Conservation (phyloP, 1,140 invertebrate genomes). For the Bemisia tabaci region DNA sequence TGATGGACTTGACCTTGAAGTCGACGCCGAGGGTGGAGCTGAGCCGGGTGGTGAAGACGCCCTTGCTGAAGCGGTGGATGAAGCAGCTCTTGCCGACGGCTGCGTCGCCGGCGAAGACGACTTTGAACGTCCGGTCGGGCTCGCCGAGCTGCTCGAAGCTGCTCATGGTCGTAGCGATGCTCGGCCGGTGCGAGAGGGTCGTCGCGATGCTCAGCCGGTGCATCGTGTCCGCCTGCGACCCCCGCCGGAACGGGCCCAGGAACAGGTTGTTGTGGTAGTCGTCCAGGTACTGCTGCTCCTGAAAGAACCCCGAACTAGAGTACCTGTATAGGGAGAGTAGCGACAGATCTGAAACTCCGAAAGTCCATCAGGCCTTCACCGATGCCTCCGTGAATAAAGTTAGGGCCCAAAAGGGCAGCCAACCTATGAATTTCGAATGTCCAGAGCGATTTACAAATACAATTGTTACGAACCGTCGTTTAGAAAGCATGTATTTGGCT, state of each 20-base stretch:
- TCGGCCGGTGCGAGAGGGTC: not conserved
- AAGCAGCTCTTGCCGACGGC: constrained; percentile 53
- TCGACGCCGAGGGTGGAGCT: constrained; percentile 51
- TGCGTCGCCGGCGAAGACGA: constrained; percentile 50
- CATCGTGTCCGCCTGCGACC: not conserved
- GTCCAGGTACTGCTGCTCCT: not conserved
- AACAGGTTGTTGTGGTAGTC: not conserved
- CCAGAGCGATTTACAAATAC: no score
- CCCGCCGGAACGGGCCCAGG: not conserved
- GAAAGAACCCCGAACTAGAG: no score
- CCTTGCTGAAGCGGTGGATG: constrained; percentile 45
- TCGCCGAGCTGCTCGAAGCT: constrained; percentile 30
- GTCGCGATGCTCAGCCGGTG: constrained; percentile 6
- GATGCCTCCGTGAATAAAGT: no score
- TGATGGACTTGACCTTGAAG: constrained; percentile 47
- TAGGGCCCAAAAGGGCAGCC: no score
- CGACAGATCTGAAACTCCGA: no score
- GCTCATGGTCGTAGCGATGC: constrained; percentile 5
- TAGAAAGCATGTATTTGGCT: no score
- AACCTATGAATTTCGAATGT: no score
- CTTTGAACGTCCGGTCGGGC: constrained; percentile 45
- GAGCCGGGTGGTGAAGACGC: constrained; percentile 40
- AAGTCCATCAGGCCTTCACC: no score
- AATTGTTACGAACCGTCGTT: no score
- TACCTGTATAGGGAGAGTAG: no score